Base-by-base conservation (phyloP, 2,113 vertebrate species). In the Glaucomys volans region DNA sequence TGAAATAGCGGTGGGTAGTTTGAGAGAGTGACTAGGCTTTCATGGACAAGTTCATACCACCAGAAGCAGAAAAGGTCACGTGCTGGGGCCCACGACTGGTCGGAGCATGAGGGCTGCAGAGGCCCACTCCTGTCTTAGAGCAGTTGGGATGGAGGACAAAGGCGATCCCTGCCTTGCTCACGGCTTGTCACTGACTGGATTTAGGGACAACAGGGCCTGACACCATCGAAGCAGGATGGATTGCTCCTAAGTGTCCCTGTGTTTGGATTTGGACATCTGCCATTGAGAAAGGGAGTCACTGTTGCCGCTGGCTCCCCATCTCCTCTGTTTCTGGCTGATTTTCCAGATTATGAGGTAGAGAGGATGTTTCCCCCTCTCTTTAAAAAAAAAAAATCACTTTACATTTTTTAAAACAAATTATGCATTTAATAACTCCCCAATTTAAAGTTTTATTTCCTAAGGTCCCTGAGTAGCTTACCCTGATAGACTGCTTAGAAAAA, bases 401-500 rank as follows among this genome's bases (percentile, higher is more conserved):
- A 66, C 16, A 59, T 79, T 83, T 83, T 66, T 59, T 0, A 0
- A 35, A 59, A 30, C 52, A 59, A 93, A 35, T 30, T n/a, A 81
- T 52, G 44, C 52, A 76, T 24, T 92, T 92, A 89, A 85, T 75
- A 52, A 85, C 50, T 20, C 32, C 26, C 42, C 72, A 57, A 50
- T 26, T 84, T 75, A 62, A 82, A 75, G 37, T 44, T 81, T 76
- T 76, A 37, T 91, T 94, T 86, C 83, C 67, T 72, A 26, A 90
- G 75, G 44, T 13, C 35, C 77, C 80, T 57, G 72, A 85, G 74
- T 84, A 59, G 40, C 50, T 13, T 32, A 4, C 14, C n/a, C 30
- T 92, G 77, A 92, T 24, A 35, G 67, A 91, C 40, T 54, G 52
- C 86, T 72, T 47, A 69, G 93, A 81, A 90, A 94, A 95, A 79